Percentiles rank a stretch among this genome's conserved stretches.
Conservation (phyloP, 2,797 vertebrate genomes). For the Tapera naevia region DNA sequence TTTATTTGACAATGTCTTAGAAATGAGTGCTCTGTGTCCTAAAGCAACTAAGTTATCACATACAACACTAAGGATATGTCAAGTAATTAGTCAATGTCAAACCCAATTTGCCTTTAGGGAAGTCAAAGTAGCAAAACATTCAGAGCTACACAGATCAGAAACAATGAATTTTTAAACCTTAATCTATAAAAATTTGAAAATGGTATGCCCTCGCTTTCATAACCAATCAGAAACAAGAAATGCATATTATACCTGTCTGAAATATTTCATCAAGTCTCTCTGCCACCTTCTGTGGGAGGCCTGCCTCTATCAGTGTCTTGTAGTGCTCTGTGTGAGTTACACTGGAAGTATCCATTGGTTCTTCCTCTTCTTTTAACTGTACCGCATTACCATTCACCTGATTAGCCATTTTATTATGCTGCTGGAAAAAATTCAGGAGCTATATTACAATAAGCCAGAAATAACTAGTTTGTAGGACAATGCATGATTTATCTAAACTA, state of each 20-base stretch:
- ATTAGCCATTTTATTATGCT: constrained; percentile 92
- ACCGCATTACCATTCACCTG: constrained; percentile 98
- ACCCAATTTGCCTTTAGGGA: constrained; percentile 77
- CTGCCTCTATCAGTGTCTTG: constrained; percentile 94
- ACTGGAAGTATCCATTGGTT: constrained; percentile 95
- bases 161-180: constrained; percentile 76
- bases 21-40: constrained; percentile 71
- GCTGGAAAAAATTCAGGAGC: constrained; percentile 87
- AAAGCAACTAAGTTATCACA: constrained; percentile 73
- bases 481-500: constrained; percentile 83
- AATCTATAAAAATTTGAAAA: constrained; percentile 80
- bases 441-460: constrained; percentile 86
- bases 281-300: constrained; percentile 95
- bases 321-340: constrained; percentile 93
- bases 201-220: constrained; percentile 83
- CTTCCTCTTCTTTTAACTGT: constrained; percentile 93
- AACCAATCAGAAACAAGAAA: constrained; percentile 86
- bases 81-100: constrained; percentile 74
- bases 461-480: constrained; percentile 85
- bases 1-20: constrained; percentile 69
- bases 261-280: constrained; percentile 98
- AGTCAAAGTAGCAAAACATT: constrained; percentile 81
- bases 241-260: constrained; percentile 93
- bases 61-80: constrained; percentile 74
- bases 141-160: constrained; percentile 81